Conservation (phyloP, 2,888 invertebrate species). For the Polydesmus complanatus region DNA sequence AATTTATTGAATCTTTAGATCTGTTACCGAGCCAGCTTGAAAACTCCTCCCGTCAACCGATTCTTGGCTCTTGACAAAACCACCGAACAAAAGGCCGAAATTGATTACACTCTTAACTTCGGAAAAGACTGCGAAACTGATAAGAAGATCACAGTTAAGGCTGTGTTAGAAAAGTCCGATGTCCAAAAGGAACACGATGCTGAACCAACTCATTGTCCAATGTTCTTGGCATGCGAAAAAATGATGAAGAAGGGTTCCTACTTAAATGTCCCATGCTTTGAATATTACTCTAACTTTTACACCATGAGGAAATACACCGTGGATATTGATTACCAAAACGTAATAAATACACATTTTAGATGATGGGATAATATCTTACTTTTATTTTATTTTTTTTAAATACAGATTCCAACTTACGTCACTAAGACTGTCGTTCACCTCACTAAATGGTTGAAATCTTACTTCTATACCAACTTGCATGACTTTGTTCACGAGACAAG, state of each 20-base stretch:
- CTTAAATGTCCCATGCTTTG: slow-evolving; percentile 10
- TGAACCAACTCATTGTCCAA: background rate
- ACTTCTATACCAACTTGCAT: slow-evolving; percentile 9
- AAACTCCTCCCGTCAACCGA: background rate
- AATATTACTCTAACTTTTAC: slow-evolving; percentile 5
- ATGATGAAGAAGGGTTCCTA: slow-evolving; percentile 10
- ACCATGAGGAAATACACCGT: slow-evolving; percentile 16
- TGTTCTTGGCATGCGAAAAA: slow-evolving; percentile 11
- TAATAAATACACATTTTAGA: slow-evolving; percentile 1
- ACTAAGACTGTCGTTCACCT: background rate
- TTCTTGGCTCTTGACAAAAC: slow-evolving; percentile 5
- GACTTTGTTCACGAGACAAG: background rate
- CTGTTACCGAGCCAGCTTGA: slow-evolving; percentile 7
- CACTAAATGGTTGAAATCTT: background rate
- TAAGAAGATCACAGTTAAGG: slow-evolving; percentile 7
- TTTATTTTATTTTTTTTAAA: background rate
- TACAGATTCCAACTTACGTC: background rate
- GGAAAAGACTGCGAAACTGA: slow-evolving; percentile 13
- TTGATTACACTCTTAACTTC: slow-evolving; percentile 6
- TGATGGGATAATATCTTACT: background rate
- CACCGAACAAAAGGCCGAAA: slow-evolving; percentile 8
- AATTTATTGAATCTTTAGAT: slow-evolving; percentile 5
- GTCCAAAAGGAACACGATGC: slow-evolving; percentile 9
- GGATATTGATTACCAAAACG: slow-evolving; percentile 16
- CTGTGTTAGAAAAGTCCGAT: slow-evolving; percentile 13